Percentiles rank a stretch among this genome's conserved stretches.
Conservation (phyloP, 2,113 vertebrate genomes). For the Crotalus tigris region DNA sequence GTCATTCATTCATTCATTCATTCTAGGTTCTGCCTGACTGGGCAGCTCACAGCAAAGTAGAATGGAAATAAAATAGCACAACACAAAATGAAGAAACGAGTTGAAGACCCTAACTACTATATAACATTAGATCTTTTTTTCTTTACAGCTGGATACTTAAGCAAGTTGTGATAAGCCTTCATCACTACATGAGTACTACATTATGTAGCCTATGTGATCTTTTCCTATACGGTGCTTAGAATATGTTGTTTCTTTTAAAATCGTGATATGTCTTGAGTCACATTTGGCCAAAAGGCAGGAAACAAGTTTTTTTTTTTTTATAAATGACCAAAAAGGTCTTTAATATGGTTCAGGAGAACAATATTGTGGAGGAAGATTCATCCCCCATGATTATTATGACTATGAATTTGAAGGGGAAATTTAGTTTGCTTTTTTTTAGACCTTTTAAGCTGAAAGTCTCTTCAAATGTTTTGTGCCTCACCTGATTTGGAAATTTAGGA, state of each 20-base stretch:
- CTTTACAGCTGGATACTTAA: neutral
- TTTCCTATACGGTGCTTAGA: neutral
- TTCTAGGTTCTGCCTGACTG: neutral
- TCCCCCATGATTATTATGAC: neutral
- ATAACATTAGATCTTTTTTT: neutral
- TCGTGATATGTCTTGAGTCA: neutral
- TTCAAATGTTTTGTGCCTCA: neutral
- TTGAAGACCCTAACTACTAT: neutral
- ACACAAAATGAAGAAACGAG: neutral
- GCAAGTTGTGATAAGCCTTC: neutral
- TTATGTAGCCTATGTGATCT: too few species aligned
- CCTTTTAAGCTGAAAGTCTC: neutral
- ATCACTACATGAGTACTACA: neutral
- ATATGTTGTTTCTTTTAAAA: neutral
- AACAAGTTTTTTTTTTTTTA: neutral
- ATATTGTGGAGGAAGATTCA: neutral
- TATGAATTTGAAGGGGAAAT: neutral
- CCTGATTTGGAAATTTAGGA: neutral
- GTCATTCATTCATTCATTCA: neutral
- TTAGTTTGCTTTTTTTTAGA: neutral
- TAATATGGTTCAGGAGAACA: neutral
- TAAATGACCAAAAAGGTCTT: neutral
- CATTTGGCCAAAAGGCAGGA: neutral
- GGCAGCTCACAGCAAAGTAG: neutral
- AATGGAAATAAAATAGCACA: neutral